Percentiles rank a stretch among this genome's conserved stretches.
These are phyloP conservation scores for Drosophila prosaltans DNA, from an alignment of 1,140 invertebrate genomes.

Conservation along the genomic window DNA sequence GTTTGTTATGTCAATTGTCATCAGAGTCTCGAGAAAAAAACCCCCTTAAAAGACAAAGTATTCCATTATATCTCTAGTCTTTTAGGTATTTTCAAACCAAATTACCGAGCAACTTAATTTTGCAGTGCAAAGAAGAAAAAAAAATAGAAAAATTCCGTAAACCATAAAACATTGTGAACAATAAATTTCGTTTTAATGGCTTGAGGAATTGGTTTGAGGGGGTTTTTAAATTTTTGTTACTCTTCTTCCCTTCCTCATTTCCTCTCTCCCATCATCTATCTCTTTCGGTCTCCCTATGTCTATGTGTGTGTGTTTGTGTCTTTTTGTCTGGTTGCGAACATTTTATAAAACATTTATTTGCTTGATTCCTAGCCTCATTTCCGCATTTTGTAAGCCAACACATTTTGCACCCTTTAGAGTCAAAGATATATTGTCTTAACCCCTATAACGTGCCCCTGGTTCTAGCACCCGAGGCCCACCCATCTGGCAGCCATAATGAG, in stretches of 20 bases:
- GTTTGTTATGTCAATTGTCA: neutral
- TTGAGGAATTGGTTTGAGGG: conserved; percentile 51
- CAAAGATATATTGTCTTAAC: conserved; percentile 65
- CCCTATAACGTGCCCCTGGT: conserved; percentile 20
- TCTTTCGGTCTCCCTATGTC: conserved; percentile 27
- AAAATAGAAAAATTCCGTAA: conserved; percentile 45
- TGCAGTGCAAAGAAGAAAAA: conserved; percentile 22
- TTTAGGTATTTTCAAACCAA: conserved; percentile 60
- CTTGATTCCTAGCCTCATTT: conserved; percentile 81
- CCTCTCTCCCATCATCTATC: neutral
- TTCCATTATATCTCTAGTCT: conserved; percentile 45
- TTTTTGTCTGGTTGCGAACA: conserved; percentile 68
- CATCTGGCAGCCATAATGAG: conserved; percentile 64
- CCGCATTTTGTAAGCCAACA: conserved; percentile 51
- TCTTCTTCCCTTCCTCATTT: neutral
- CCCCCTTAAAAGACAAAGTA: conserved; percentile 47
- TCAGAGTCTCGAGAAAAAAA: neutral
- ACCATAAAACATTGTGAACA: conserved; percentile 73
- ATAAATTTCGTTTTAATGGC: conserved; percentile 80
- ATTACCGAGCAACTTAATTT: conserved; percentile 63
- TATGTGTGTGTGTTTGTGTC: conserved; percentile 10
- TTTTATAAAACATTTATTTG: conserved; percentile 82
- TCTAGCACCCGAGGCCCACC: conserved; percentile 17
- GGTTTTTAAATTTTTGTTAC: neutral
- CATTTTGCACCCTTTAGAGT: conserved; percentile 48